Percentiles rank a stretch among this genome's conserved stretches.
These are phyloP conservation scores for Nibea coibor DNA, from an alignment of 2,113 vertebrate genomes.

Conservation along the genomic window DNA sequence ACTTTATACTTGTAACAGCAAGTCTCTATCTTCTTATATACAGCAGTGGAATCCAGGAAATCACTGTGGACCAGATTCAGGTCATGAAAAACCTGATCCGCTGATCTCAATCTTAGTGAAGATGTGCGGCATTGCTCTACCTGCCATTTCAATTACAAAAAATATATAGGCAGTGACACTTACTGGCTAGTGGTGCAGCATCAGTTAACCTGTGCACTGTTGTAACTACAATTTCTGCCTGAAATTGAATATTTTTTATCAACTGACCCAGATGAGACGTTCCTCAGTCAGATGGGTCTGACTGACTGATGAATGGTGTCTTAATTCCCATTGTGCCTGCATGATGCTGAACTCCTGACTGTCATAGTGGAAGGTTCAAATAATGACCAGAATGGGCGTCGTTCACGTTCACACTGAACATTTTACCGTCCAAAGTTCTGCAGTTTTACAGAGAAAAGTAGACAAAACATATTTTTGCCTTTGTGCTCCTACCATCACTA, in stretches of 20 bases:
- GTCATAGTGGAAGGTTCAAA: too few species aligned
- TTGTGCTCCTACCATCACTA: too few species aligned
- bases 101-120: background rate
- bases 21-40: background rate
- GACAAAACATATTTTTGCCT: too few species aligned
- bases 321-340: background rate
- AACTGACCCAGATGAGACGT: background rate
- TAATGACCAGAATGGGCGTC: too few species aligned
- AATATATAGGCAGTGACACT: background rate
- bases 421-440: too few species aligned
- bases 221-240: background rate
- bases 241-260: background rate
- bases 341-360: background rate
- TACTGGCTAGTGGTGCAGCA: background rate
- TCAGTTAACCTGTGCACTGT: too few species aligned
- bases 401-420: too few species aligned
- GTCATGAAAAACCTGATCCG: background rate
- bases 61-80: background rate
- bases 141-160: background rate
- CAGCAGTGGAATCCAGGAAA: background rate
- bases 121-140: background rate
- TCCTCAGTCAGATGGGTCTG: constrained; percentile 16
- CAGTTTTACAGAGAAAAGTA: too few species aligned
- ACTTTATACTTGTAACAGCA: background rate
- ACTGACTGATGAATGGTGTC: background rate